Conservation (phyloP, 2,888 invertebrate species). For the Rhagonycha lutea region DNA sequence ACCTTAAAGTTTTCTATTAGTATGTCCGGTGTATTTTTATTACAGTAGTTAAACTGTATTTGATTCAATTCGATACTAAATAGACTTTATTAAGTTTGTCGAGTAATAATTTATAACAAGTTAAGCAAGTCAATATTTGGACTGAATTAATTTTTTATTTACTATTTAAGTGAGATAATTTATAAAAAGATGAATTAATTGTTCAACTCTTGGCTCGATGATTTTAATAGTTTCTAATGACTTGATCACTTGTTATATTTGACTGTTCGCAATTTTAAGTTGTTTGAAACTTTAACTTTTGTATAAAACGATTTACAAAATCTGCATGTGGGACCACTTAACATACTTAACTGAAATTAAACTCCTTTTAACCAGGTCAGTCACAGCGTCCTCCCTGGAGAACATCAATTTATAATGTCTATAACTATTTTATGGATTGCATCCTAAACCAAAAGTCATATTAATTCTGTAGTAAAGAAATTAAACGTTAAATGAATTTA, state of each 20-base stretch:
- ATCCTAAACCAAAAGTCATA: neutral
- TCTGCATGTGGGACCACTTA: neutral
- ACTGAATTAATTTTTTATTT: neutral
- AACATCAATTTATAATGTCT: neutral
- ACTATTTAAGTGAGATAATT: neutral
- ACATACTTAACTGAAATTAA: neutral
- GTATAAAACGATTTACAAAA: neutral
- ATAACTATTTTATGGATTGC: too few species aligned
- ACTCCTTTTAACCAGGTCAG: neutral
- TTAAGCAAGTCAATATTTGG: neutral
- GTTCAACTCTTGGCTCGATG: neutral
- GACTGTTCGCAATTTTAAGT: too few species aligned
- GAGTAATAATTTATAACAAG: neutral
- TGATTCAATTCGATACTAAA: neutral
- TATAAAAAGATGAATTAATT: neutral
- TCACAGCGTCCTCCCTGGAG: neutral
- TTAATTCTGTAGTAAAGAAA: neutral
- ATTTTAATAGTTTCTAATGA: neutral
- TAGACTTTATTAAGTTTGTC: neutral
- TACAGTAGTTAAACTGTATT: neutral
- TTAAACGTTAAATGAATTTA: neutral
- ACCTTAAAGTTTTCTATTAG: neutral
- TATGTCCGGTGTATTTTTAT: neutral
- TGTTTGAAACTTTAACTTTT: too few species aligned
- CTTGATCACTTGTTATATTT: neutral